These are phyloP conservation scores for Pharmacophagus antenor DNA, from an alignment of 2,888 invertebrate species.

Conservation along the genomic window DNA sequence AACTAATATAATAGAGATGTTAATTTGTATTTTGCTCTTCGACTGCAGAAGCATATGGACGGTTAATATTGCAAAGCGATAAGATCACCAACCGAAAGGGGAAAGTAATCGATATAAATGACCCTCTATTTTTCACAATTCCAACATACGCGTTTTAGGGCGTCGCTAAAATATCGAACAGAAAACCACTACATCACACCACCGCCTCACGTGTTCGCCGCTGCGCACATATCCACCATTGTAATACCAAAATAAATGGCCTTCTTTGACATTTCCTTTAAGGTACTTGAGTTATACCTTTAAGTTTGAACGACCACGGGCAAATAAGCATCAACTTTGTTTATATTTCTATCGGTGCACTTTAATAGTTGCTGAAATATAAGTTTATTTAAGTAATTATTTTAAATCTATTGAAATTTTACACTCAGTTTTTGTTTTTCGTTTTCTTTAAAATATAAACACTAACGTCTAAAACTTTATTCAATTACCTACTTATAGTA, in stretches of 20 bases:
- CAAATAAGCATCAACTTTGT: conserved; percentile 50
- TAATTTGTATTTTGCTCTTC: conserved; percentile 33
- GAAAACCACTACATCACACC: conserved; percentile 43
- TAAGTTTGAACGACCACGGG: conserved; percentile 46
- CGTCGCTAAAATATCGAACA: conserved; percentile 55
- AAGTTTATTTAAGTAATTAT: too few species aligned
- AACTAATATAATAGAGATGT: conserved; percentile 38
- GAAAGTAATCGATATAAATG: conserved; percentile 49
- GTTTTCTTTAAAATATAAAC: too few species aligned
- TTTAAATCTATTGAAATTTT: conserved; percentile 43
- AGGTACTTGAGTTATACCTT: conserved; percentile 63
- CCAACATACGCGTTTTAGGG: conserved; percentile 41
- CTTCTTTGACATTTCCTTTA: conserved; percentile 64
- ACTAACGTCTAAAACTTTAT: too few species aligned
- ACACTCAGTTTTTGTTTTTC: conserved; percentile 49
- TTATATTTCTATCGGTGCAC: conserved; percentile 41
- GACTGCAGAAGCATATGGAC: conserved; percentile 28
- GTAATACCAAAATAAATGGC: conserved; percentile 75
- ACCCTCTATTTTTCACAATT: conserved; percentile 51
- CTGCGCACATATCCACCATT: conserved; percentile 58
- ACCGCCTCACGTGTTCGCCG: conserved; percentile 41
- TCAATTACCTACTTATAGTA: too few species aligned
- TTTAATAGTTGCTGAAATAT: conserved; percentile 44
- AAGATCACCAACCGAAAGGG: conserved; percentile 26
- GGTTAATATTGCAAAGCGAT: conserved; percentile 30